Percentiles rank a stretch among this genome's conserved stretches.
phyloP scores from a whole-genome alignment of 2,888 invertebrate genomes.

The Clivina fossor region DNA sequence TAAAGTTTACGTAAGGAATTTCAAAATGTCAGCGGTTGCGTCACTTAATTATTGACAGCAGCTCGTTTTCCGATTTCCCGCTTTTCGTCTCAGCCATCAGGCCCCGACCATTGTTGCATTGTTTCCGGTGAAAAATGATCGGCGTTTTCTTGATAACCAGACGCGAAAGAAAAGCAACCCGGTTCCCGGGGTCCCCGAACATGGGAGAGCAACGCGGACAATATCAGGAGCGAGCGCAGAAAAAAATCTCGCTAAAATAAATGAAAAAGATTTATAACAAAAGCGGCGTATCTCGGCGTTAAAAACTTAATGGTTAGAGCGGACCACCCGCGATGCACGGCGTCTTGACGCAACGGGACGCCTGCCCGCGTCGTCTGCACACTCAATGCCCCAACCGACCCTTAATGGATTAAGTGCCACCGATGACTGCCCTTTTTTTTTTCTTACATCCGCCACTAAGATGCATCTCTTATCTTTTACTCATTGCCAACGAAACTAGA shows the following conservation, averaged over 20 bases:
- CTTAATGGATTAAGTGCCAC: slow-evolving; percentile 25
- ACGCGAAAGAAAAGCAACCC: slow-evolving; percentile 20
- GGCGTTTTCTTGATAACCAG: slow-evolving; percentile 24
- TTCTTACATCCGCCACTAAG: too few relatives aligned
- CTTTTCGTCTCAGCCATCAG: background rate
- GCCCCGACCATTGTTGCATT: slow-evolving; percentile 25
- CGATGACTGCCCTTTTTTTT: slow-evolving; percentile 4
- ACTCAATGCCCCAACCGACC: background rate
- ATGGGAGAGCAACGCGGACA: too few relatives aligned
- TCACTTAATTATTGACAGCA: slow-evolving; percentile 28
- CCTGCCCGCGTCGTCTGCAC: background rate
- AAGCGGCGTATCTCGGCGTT: slow-evolving; percentile 21
- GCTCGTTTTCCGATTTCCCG: too few relatives aligned
- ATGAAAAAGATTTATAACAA: slow-evolving; percentile 30
- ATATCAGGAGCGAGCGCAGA: slow-evolving; percentile 20
- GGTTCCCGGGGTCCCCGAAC: too few relatives aligned
- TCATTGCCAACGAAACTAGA: too few relatives aligned
- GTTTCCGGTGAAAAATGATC: slow-evolving; percentile 29
- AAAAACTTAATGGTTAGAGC: slow-evolving; percentile 26
- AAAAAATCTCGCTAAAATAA: slow-evolving; percentile 24
- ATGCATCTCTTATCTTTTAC: too few relatives aligned
- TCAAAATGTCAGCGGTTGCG: slow-evolving; percentile 8
- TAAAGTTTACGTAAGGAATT: too few relatives aligned
- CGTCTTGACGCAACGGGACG: background rate
- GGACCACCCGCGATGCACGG: slow-evolving; percentile 10